These are phyloP conservation scores for Platynereis dumerilii DNA, from an alignment of 2,888 invertebrate species.

Conservation along the genomic window DNA sequence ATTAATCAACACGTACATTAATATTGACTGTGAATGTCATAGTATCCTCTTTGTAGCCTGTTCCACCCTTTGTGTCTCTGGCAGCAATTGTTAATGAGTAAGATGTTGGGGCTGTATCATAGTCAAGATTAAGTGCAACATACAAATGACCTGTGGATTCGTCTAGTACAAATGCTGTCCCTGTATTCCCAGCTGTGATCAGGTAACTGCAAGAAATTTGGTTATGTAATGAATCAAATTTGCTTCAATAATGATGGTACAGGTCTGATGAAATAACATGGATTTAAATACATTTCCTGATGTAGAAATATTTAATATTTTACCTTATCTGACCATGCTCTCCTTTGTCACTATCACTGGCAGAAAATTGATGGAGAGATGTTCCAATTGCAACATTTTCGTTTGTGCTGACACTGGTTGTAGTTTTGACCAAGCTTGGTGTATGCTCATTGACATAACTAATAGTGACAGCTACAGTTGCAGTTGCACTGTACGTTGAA, in stretches of 20 bases:
- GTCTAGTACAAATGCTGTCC: constrained; percentile 1
- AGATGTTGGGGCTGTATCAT: constrained; percentile 1
- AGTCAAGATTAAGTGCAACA: not conserved
- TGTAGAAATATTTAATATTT: too few relatives aligned
- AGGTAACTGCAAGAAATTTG: too few relatives aligned
- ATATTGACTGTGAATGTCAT: too few relatives aligned
- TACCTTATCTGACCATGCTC: too few relatives aligned
- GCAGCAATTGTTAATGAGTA: not conserved
- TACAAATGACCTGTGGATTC: not conserved
- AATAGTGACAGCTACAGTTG: not conserved
- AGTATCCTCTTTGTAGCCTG: not conserved
- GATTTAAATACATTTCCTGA: too few relatives aligned
- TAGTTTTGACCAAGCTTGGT: not conserved
- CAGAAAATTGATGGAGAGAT: not conserved
- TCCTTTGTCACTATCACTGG: not conserved
- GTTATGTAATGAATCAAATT: too few relatives aligned
- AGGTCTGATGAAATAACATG: too few relatives aligned
- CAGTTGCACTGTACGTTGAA: not conserved
- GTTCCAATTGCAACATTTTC: not conserved
- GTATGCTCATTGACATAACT: constrained; percentile 2
- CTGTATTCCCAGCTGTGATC: not conserved
- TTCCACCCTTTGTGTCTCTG: constrained; percentile 17
- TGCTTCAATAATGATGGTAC: too few relatives aligned
- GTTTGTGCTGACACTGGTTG: not conserved
- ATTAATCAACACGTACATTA: too few relatives aligned